phyloP scores from a whole-genome alignment of 1,140 invertebrate species.

The Dendrolimus kikuchii region DNA sequence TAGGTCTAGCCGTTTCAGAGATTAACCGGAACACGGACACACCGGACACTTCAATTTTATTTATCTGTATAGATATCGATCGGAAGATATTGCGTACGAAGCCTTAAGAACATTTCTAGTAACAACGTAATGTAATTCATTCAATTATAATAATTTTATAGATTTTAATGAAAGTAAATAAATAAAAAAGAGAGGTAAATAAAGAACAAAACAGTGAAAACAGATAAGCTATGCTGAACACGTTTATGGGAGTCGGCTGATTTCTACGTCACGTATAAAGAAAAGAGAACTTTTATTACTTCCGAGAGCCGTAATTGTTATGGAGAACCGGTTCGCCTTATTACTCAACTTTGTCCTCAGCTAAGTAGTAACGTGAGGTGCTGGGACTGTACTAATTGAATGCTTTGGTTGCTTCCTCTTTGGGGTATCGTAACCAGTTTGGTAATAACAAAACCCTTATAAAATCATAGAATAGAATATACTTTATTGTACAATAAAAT shows the following conservation, averaged over 20 bases:
- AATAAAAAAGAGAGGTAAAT: conserved; percentile 31
- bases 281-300: conserved; percentile 64
- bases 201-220: conserved; percentile 33
- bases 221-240: conserved; percentile 45
- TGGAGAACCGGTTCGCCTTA: conserved; percentile 50
- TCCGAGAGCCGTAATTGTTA: conserved; percentile 59
- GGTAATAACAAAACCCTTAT: too few species aligned
- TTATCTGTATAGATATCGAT: too few species aligned
- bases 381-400: conserved; percentile 7
- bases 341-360: conserved; percentile 49
- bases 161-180: conserved; percentile 18
- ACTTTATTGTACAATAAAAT: too few species aligned
- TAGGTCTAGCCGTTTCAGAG: too few species aligned
- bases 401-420: conserved; percentile 2
- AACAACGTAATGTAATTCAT: too few species aligned
- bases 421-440: too few species aligned
- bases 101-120: too few species aligned
- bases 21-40: too few species aligned
- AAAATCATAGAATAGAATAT: too few species aligned
- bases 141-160: conserved; percentile 1
- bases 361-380: conserved; percentile 22
- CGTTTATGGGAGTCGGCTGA: conserved; percentile 49
- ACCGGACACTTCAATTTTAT: too few species aligned
- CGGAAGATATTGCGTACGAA: too few species aligned
- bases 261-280: conserved; percentile 52